Evolutionary conservation across 2,888 invertebrate genomes (phyloP).

Genomic region (Acheta domesticus): DNA sequence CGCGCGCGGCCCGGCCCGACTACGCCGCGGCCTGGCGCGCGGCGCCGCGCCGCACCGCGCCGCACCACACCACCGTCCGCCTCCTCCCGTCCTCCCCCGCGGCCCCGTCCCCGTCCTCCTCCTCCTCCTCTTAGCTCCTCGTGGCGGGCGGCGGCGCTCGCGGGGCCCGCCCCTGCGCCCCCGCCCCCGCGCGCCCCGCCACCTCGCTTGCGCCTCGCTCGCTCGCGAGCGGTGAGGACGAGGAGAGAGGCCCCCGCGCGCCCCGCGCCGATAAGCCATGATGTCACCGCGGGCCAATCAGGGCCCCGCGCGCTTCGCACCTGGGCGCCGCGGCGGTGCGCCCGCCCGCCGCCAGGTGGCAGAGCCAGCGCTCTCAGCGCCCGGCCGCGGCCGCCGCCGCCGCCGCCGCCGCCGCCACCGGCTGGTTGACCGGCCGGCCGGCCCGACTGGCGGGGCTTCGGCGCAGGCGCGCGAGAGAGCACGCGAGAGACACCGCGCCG

Average conservation of each 20-base stretch:
- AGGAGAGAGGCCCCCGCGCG: not conserved
- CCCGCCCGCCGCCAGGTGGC: not conserved
- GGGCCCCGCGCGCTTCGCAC: not conserved
- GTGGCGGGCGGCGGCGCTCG: not conserved
- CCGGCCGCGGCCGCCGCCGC: not conserved
- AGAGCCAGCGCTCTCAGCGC: not conserved
- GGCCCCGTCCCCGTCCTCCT: not conserved
- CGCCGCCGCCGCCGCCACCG: not conserved
- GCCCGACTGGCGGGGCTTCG: not conserved
- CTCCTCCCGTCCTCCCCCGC: not conserved
- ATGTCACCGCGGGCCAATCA: constrained; percentile 29
- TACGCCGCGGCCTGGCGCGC: not conserved
- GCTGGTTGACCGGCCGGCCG: not conserved
- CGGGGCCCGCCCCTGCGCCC: not conserved
- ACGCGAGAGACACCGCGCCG: not conserved
- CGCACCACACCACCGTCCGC: not conserved
- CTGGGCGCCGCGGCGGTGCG: not conserved
- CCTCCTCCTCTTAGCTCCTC: not conserved
- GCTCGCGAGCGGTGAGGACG: too few relatives aligned
- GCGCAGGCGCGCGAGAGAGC: not conserved
- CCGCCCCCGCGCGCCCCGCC: constrained; percentile 1
- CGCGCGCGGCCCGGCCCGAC: constrained; percentile 7
- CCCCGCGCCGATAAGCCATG: constrained; percentile 19
- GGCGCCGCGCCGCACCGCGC: not conserved
- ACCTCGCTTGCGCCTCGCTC: too few relatives aligned